Evolutionary conservation across 2,113 vertebrate species (phyloP), one percentile per base, ranked within the genome.

Genomic region (chimpanzee (Pan troglodytes)): DNA sequence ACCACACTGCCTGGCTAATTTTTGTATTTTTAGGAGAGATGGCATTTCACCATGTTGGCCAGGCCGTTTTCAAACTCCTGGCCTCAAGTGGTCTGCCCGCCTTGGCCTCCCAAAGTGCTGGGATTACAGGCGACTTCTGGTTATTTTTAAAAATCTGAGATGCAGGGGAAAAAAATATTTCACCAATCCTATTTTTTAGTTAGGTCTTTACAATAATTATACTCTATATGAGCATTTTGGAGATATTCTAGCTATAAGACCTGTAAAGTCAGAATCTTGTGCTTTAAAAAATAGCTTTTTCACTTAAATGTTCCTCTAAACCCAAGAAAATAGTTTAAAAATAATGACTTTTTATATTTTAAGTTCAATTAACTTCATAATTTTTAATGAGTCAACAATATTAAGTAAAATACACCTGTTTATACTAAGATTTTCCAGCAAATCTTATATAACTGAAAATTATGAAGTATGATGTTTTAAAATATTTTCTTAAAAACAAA

Each of bases 251-350:
- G 27, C 35, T 64, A 2, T 55, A 75, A 52, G 8, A 84, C 6
- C 35, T 75, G 70, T 10, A 80, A 61, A 6, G 8, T 38, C 75
- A 95, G 59, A 55, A 96, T 61, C n/a, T 43, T 48, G 2, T 55
- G 30, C 50, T 82, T 83, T 45, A 35, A 91, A 80, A 89, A 97
- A 16, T 1, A 94, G 75, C 10, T 61, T 93, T 93, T 80, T 72
- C 32, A 88, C 35, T 95, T 68, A 75, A 85, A 78, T 23, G 67
- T 85, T 96, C 55, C 76, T 96, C 8, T 75, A 30, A 78, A 38
- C 43, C 78, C 64, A n/a, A 48, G 30, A 85, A 92, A 86, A 78
- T 50, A 72, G 48, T 78, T 90, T 55, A 91, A 94, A 84, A 23
- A 72, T 90, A 61, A 94, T 22, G 83, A 84, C 18, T 93, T 86